Percentiles rank a stretch among this genome's conserved stretches.
phyloP scores from a whole-genome alignment of 2,888 invertebrate species.

The Isoperla grammatica region DNA sequence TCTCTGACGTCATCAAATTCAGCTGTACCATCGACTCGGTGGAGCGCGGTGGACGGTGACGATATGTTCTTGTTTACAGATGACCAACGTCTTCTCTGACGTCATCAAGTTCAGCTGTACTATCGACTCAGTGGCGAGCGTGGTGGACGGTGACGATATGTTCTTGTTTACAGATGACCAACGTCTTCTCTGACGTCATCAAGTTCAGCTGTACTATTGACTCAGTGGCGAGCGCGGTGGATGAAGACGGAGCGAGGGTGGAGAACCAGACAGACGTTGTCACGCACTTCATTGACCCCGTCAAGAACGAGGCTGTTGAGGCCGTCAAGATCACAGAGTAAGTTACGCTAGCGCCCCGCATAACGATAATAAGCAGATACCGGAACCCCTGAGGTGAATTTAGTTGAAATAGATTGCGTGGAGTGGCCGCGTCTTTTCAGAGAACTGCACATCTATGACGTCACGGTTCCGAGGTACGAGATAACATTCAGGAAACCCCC shows the following conservation, averaged over 20 bases:
- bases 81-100: conserved; percentile 48
- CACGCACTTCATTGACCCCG: conserved; percentile 53
- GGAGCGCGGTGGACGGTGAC: too few species aligned
- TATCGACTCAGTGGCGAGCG: conserved; percentile 53
- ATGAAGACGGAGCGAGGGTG: conserved; percentile 41
- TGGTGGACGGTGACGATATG: too few species aligned
- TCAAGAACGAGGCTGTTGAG: conserved; percentile 46
- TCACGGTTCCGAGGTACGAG: too few species aligned
- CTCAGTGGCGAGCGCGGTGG: conserved; percentile 45
- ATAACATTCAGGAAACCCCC: too few species aligned
- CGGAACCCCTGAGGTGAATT: too few species aligned
- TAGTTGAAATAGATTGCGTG: too few species aligned
- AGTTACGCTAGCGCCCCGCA: conserved; percentile 34
- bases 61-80: too few species aligned
- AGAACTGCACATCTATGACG: too few species aligned
- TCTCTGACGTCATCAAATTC: conserved; percentile 49
- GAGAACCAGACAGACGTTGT: conserved; percentile 47
- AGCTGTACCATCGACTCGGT: conserved; percentile 55
- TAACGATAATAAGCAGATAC: too few species aligned
- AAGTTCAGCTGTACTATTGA: conserved; percentile 55
- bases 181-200: conserved; percentile 49
- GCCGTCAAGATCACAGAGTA: conserved; percentile 50
- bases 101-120: conserved; percentile 53
- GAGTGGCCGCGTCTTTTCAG: too few species aligned
- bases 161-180: conserved; percentile 48